Percentiles rank a stretch among this genome's conserved stretches.
Evolutionary conservation across 37 sponge, comb jelly and placozoan genomes (phyloP).

Genomic region (Amphimedon queenslandica): DNA sequence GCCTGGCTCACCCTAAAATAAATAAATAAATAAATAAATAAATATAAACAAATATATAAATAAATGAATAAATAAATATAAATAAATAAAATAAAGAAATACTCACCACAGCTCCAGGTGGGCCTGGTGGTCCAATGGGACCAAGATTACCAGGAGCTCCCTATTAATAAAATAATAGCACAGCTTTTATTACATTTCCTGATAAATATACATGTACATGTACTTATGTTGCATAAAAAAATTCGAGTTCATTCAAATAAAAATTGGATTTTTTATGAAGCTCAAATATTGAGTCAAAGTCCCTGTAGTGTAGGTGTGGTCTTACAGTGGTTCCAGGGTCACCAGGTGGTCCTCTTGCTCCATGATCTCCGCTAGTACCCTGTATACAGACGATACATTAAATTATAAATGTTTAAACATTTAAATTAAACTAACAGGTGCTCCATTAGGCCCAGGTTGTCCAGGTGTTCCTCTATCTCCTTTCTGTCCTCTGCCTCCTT

Average conservation of each 20-base stretch:
- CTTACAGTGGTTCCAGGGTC: conserved; percentile 53
- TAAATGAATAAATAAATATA: too few species aligned
- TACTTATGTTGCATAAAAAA: background rate
- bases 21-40: too few species aligned
- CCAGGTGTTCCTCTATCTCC: conserved; percentile 56
- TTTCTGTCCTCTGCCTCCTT: conserved; percentile 44
- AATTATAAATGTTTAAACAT: background rate
- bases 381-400: background rate
- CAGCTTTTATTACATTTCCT: background rate
- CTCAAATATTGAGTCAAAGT: background rate
- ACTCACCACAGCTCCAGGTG: conserved; percentile 1
- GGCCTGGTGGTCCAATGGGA: conserved; percentile 9
- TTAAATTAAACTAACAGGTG: background rate
- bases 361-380: conserved; percentile 61
- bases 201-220: background rate
- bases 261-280: too few species aligned
- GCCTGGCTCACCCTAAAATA: background rate
- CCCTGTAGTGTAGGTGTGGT: background rate
- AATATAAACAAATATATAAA: too few species aligned
- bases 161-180: conserved; percentile 4
- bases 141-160: conserved; percentile 30
- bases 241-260: too few species aligned
- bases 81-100: too few species aligned
- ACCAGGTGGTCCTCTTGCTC: conserved; percentile 67
- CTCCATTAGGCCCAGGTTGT: conserved; percentile 4